Conservation (phyloP, 2,113 vertebrate genomes). For the Camarhynchus parvulus region DNA sequence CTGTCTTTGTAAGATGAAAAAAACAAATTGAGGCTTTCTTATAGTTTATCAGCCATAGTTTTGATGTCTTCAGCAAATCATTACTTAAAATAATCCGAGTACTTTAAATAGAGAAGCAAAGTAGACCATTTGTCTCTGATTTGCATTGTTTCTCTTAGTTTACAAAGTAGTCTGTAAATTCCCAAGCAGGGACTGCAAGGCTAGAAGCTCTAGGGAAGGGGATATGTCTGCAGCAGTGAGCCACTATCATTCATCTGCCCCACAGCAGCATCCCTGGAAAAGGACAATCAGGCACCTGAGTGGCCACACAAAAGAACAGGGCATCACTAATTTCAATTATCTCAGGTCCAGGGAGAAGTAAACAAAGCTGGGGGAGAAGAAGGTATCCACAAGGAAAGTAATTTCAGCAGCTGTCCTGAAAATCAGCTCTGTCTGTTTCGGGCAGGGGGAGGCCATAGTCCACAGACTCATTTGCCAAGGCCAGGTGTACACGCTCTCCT, state of each 20-base stretch:
- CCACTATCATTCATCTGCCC: background rate
- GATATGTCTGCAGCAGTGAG: background rate
- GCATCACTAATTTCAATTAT: background rate
- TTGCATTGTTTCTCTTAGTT: background rate
- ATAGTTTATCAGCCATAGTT: background rate
- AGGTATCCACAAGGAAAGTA: background rate
- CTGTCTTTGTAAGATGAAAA: background rate
- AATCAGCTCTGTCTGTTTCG: background rate
- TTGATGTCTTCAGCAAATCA: background rate
- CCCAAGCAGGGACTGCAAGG: background rate
- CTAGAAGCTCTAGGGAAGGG: background rate
- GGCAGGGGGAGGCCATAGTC: fast-evolving
- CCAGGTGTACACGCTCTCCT: background rate
- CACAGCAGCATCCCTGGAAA: background rate
- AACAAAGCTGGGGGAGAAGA: background rate
- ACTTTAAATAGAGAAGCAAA: background rate
- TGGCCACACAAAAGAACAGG: background rate
- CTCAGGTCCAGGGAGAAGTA: background rate
- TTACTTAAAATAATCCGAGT: background rate
- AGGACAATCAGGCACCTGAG: background rate
- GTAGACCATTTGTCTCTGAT: background rate
- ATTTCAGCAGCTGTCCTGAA: background rate
- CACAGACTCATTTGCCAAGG: background rate
- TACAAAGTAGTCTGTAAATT: background rate
- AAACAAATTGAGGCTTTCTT: background rate